Evolutionary conservation across 2,113 vertebrate species (phyloP), one percentile per base, ranked within the genome.

Genomic region (Dolichotis patagonum): DNA sequence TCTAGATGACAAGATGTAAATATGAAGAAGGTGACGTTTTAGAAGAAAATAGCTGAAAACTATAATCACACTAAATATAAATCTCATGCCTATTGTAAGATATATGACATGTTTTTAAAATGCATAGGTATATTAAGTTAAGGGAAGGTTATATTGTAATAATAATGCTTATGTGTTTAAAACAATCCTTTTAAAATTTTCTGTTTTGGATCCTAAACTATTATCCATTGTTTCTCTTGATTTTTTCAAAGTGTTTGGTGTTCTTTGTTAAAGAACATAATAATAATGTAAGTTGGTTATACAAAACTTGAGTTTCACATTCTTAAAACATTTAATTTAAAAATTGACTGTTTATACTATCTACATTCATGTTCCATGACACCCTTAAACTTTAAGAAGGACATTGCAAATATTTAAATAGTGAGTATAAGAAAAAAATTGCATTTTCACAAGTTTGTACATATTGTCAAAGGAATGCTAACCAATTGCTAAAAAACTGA

Each of bases 271-370:
- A 81, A 35, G 1, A 14, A 22, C 56, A 1, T 60, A 88, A 58
- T 88, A 16, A 32, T 69, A 49, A 49, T 90, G 20, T 58, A 85
- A 88, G 19, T 91, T 75, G 14, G 35, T 43, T 8, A 41, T 32
- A 10, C 13, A 90, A 46, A 93, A 80, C 77, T 91, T 95, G 58
- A 83, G 10, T 93, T 94, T 95, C 41, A 91, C 12, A 89, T 95
- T 85, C 75, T 7, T 8, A 65, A 88, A 90, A 52, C 75, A 92
- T 75, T 30, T 78, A 28, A 43, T 82, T 78, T 8, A 95, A 63
- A 94, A 85, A 0, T 41, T 73, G 58, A 5, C n/a, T 35, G 43
- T 89, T 92, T 58, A 77, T 46, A 67, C 16, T 58, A 19, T 80
- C n/a, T 67, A 6, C 3, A 75, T 46, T 3, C 81, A 7, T 93